Base-by-base conservation (phyloP, 1,140 invertebrate genomes). In the Chelonus insularis region DNA sequence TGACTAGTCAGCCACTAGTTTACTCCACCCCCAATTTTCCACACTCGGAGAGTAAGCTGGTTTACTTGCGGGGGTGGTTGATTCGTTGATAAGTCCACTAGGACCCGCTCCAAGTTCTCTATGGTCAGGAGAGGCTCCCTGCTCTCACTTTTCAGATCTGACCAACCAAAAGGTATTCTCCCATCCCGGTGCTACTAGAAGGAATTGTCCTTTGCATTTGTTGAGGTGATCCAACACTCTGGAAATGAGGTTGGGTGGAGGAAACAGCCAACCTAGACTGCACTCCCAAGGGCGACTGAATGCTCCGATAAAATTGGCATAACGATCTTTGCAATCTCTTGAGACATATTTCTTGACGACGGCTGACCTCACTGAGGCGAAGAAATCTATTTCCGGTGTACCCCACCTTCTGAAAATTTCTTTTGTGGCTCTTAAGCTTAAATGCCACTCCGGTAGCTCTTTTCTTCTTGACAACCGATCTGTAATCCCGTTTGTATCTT, bases 241-340 rank as follows among this genome's bases (percentile, higher is more conserved):
- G 1, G 74, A 72, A 5, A 79, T 71, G 6, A 77, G 66, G 57
- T 56, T 72, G 3, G 75, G 74, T 14, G 72, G 74, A 5, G 76
- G 75, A 37, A 78, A 79, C 1, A 77, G 60, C 73, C 73, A 79
- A 7, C 66, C 73, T 25, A 77, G 67, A n/a, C 20, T 64, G 55
- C 54, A 79, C 6, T 67, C 25, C 75, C 73, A 74, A 20, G 16
- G 23, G 18, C 12, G 63, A 50, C 69, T 72, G 66, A 77, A 72
- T 3, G 75, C 75, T 48, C 76, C 69, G 64, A 71, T 64, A 54
- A 62, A 68, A 4, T 47, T 43, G 7, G 71, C 73, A 11, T 65
- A 23, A 0, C 39, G 45, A 62, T 75, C 72, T 32, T 43, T 55
- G 23, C 36, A 43, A 55, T 76, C 69, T 36, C 60, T 20, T 1